phyloP scores from a whole-genome alignment of 2,797 vertebrate genomes.

The Bovichtus variegatus region DNA sequence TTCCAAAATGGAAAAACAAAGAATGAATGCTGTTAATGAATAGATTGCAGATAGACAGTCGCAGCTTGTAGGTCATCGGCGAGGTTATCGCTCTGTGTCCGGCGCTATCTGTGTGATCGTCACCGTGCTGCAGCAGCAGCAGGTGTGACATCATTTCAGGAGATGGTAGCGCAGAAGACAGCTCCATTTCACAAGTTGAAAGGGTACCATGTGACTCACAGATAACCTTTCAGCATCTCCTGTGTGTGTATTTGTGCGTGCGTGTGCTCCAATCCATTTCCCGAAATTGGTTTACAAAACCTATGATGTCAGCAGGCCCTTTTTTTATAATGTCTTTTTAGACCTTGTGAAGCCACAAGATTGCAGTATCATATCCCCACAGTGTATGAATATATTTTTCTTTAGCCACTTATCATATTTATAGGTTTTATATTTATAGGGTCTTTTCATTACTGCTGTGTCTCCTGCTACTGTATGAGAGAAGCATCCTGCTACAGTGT shows the following conservation, averaged over 20 bases:
- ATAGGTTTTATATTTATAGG: constrained; percentile 47
- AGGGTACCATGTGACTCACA: constrained; percentile 65
- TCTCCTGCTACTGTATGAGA: constrained; percentile 21
- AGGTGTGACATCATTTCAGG: constrained; percentile 67
- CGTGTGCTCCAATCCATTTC: constrained; percentile 56
- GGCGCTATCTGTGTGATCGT: constrained; percentile 59
- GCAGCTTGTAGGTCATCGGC: constrained; percentile 55
- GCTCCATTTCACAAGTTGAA: constrained; percentile 57
- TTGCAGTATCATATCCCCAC: constrained; percentile 53
- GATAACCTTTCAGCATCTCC: constrained; percentile 72
- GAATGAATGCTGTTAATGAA: constrained; percentile 36
- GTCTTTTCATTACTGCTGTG: constrained; percentile 32
- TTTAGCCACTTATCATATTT: constrained; percentile 52
- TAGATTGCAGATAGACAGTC: constrained; percentile 45
- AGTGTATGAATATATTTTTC: constrained; percentile 44
- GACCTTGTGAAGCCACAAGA: constrained; percentile 56
- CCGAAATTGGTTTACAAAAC: constrained; percentile 73
- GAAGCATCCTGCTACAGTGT: constrained; percentile 42
- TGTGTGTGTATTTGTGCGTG: constrained; percentile 27
- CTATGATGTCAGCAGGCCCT: constrained; percentile 64
- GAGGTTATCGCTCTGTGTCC: constrained; percentile 69
- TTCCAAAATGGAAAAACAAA: constrained; percentile 36
- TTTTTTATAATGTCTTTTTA: constrained; percentile 69
- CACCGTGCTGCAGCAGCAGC: constrained; percentile 32
- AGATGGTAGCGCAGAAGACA: constrained; percentile 41